These are phyloP conservation scores for Origma solitaria DNA, from an alignment of 2,113 vertebrate species.

Conservation along the genomic window DNA sequence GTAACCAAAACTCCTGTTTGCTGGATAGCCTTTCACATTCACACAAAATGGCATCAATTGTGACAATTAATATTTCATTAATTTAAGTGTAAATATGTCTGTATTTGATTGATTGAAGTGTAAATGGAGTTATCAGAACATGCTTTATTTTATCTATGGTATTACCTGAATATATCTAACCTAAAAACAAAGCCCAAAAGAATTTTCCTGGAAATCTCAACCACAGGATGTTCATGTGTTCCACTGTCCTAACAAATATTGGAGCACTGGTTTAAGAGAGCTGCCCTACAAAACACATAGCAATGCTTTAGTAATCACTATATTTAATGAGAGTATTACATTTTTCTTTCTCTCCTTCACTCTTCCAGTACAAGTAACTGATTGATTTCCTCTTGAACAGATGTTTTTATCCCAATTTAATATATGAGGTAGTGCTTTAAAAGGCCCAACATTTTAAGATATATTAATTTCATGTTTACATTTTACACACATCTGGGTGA, in stretches of 20 bases:
- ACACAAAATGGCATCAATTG: neutral
- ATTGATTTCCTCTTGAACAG: neutral
- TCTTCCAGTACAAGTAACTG: neutral
- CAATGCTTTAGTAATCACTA: neutral
- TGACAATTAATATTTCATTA: neutral
- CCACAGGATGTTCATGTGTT: neutral
- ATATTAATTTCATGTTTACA: neutral
- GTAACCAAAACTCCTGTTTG: neutral
- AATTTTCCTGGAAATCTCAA: neutral
- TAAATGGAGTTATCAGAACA: neutral
- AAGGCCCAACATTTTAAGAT: neutral
- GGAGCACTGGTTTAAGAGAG: neutral
- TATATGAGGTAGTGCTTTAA: neutral
- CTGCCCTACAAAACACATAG: neutral
- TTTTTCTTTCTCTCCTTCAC: neutral
- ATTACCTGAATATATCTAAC: neutral
- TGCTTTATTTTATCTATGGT: neutral
- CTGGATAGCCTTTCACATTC: neutral
- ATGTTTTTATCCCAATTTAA: neutral
- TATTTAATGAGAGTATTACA: neutral
- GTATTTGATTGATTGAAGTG: neutral
- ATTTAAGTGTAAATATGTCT: neutral
- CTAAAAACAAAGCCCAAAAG: neutral
- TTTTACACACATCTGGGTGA: neutral
- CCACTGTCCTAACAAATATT: neutral